Conservation (phyloP, 1,140 invertebrate genomes). For the Carcinoscorpius rotundicauda region DNA sequence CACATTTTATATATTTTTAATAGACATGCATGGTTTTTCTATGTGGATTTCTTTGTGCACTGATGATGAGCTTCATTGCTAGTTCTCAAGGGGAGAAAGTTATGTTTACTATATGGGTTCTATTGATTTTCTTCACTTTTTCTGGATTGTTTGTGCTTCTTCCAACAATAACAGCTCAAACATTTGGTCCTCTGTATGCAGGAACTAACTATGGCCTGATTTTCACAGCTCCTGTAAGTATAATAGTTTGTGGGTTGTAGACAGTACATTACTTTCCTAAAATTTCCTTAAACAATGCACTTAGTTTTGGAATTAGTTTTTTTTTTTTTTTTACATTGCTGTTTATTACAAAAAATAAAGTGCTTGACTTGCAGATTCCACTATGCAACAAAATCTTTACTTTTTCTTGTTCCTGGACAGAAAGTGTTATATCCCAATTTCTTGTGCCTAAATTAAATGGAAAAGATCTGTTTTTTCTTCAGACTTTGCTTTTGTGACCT, state of each 20-base stretch:
- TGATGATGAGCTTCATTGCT: constrained; percentile 14
- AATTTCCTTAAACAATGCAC: too few species aligned
- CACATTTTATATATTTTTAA: neutral
- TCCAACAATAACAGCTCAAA: constrained; percentile 26
- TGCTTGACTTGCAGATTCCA: too few species aligned
- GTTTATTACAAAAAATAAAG: too few species aligned
- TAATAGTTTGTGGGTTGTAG: neutral
- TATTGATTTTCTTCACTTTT: constrained; percentile 29
- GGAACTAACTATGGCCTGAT: constrained; percentile 27
- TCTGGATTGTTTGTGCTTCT: constrained; percentile 29
- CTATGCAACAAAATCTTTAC: too few species aligned
- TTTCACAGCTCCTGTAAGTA: constrained; percentile 26
- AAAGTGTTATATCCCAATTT: too few species aligned
- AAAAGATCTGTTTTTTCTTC: too few species aligned
- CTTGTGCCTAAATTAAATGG: too few species aligned
- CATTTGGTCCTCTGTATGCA: constrained; percentile 26
- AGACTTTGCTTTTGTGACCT: too few species aligned
- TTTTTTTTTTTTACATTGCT: too few species aligned
- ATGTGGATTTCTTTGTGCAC: neutral
- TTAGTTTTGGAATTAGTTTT: too few species aligned
- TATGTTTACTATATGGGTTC: constrained; percentile 26
- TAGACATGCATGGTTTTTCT: constrained; percentile 7
- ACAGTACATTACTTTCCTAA: too few species aligned
- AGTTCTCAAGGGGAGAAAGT: constrained; percentile 2
- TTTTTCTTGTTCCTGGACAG: too few species aligned